A percentile compares a stretch with the other conserved stretches of the same genome.
These are phyloP conservation scores for Sus cebifrons DNA, from an alignment of 2,797 vertebrate species.

Conservation along the genomic window DNA sequence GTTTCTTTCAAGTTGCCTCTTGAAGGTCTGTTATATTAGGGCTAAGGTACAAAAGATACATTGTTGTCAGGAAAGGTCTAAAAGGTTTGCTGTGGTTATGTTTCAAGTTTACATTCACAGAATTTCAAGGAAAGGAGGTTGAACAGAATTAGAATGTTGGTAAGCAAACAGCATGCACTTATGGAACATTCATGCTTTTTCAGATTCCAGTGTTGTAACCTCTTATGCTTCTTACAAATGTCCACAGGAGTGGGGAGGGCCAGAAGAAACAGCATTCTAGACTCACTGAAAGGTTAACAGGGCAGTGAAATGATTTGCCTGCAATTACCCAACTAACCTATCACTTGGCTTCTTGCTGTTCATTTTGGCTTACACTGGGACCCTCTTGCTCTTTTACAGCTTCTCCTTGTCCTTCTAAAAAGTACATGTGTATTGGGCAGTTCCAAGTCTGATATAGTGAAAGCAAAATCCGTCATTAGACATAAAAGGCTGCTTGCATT, in stretches of 20 bases:
- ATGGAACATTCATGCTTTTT: not conserved
- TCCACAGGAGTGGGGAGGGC: not conserved
- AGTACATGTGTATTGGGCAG: not conserved
- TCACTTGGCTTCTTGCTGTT: not conserved
- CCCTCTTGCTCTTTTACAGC: not conserved
- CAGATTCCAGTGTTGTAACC: not conserved
- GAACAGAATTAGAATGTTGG: not conserved
- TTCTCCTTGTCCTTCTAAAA: not conserved
- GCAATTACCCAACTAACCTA: not conserved
- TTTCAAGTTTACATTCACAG: not conserved
- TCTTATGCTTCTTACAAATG: not conserved
- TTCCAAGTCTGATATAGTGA: not conserved
- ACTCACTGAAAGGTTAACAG: accelerated
- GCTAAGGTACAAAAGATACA: not conserved
- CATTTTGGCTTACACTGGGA: not conserved
- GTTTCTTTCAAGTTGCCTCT: not conserved
- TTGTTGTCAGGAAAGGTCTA: not conserved
- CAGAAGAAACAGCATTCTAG: not conserved
- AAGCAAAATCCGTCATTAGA: not conserved
- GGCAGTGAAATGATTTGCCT: not conserved
- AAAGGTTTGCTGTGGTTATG: not conserved
- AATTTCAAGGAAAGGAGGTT: not conserved
- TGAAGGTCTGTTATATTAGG: not conserved
- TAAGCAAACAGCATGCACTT: not conserved
- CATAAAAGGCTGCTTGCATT: not conserved